phyloP scores from a whole-genome alignment of 2,797 vertebrate species.

The Basileuterus tristriatus region DNA sequence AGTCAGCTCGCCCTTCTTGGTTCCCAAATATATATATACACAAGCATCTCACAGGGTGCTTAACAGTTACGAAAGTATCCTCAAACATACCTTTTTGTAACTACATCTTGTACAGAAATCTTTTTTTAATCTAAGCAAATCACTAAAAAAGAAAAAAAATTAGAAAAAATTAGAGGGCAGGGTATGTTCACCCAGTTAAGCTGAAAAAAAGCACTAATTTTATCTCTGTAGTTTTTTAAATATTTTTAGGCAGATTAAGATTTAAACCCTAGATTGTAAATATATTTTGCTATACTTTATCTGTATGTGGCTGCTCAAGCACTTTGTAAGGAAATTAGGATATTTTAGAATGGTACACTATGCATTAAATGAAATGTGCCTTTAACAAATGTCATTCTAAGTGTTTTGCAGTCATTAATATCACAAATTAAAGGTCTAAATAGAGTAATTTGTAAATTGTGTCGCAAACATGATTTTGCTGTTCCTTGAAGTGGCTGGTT shows the following conservation, averaged over 20 bases:
- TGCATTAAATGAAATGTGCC: constrained; percentile 85
- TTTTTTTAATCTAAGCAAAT: constrained; percentile 79
- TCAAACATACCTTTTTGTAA: constrained; percentile 76
- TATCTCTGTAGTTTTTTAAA: constrained; percentile 87
- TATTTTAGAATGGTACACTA: constrained; percentile 91
- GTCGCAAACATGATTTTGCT: constrained; percentile 70
- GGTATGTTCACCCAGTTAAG: constrained; percentile 89
- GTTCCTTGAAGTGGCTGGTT: constrained; percentile 4
- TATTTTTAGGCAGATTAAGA: constrained; percentile 88
- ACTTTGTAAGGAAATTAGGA: constrained; percentile 84
- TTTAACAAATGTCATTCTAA: constrained; percentile 82
- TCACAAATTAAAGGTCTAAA: constrained; percentile 92
- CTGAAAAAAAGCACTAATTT: constrained; percentile 95
- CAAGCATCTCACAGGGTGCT: constrained; percentile 67
- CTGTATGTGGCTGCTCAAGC: constrained; percentile 86
- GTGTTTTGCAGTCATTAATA: constrained; percentile 87
- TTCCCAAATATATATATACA: constrained; percentile 58
- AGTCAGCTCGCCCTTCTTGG: constrained; percentile 71
- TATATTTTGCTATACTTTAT: constrained; percentile 86
- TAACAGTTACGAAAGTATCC: constrained; percentile 67
- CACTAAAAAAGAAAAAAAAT: constrained; percentile 64
- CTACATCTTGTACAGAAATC: constrained; percentile 79
- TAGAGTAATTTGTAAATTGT: constrained; percentile 78
- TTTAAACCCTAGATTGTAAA: constrained; percentile 90
- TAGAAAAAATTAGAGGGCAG: constrained; percentile 77